These are phyloP conservation scores for Triplophysa rosa DNA, from an alignment of 2,113 vertebrate genomes.

Conservation along the genomic window DNA sequence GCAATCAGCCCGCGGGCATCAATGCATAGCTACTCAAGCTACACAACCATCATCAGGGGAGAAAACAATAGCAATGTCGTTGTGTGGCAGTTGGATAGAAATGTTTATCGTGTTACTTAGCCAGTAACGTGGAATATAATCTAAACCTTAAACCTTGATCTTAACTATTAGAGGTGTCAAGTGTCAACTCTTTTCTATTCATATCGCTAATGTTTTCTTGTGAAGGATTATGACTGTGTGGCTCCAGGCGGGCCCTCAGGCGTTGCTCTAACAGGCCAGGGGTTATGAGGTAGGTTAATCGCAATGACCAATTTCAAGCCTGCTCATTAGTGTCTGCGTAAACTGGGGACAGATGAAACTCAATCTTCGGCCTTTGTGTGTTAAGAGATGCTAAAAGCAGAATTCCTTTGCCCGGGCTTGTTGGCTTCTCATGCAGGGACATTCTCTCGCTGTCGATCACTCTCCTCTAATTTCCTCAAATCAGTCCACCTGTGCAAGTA, in stretches of 20 bases:
- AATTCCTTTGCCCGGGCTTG: slow-evolving; percentile 67
- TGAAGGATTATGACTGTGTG: slow-evolving; percentile 10
- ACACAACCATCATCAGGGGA: slow-evolving; percentile 68
- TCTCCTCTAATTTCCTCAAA: slow-evolving; percentile 7
- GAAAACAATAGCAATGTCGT: slow-evolving; percentile 26
- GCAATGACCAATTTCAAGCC: slow-evolving; percentile 53
- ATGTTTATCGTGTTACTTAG: slow-evolving; percentile 27
- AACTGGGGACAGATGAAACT: slow-evolving; percentile 55
- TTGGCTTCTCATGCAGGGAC: slow-evolving; percentile 37
- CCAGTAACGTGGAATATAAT: neutral
- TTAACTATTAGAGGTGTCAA: neutral
- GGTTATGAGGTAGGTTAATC: slow-evolving; percentile 49
- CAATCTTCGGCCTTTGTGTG: slow-evolving; percentile 57
- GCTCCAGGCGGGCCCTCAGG: slow-evolving; percentile 40
- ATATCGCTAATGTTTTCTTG: slow-evolving; percentile 21
- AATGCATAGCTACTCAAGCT: slow-evolving; percentile 80
- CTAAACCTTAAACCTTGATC: slow-evolving; percentile 1
- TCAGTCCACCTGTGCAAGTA: slow-evolving; percentile 7
- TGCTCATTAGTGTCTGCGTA: slow-evolving; percentile 59
- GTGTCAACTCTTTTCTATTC: slow-evolving; percentile 22
- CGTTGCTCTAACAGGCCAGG: slow-evolving; percentile 40
- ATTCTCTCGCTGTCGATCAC: slow-evolving; percentile 28
- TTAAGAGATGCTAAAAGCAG: slow-evolving; percentile 48
- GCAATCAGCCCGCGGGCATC: slow-evolving; percentile 63
- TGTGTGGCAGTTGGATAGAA: slow-evolving; percentile 20